Conservation (phyloP, 1,140 invertebrate genomes). For the Artemia franciscana region DNA sequence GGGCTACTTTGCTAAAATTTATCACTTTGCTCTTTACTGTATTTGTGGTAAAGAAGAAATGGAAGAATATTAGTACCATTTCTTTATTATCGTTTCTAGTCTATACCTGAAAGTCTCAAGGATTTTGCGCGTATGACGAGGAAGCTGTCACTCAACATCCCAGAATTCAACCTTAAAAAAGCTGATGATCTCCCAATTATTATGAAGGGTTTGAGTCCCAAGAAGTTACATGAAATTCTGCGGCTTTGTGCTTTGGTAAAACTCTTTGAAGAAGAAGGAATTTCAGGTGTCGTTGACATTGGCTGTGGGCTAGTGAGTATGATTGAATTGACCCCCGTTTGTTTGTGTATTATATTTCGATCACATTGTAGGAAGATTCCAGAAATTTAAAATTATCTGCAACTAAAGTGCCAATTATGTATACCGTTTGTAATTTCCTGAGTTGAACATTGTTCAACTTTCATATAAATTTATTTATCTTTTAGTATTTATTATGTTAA, state of each 20-base stretch:
- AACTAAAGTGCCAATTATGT: too few species aligned
- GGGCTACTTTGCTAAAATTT: too few species aligned
- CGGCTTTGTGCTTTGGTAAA: constrained; percentile 16
- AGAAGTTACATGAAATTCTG: constrained; percentile 22
- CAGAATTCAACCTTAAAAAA: neutral
- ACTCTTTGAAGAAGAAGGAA: constrained; percentile 18
- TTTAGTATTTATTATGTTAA: too few species aligned
- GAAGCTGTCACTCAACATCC: neutral
- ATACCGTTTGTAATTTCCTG: too few species aligned
- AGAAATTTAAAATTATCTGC: too few species aligned
- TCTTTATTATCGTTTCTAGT: neutral
- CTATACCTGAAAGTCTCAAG: neutral
- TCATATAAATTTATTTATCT: too few species aligned
- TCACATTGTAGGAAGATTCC: too few species aligned
- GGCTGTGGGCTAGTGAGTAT: constrained; percentile 45
- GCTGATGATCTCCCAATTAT: too few species aligned
- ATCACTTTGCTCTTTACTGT: too few species aligned
- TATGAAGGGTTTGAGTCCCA: constrained; percentile 20
- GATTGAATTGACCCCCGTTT: neutral
- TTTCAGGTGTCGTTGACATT: constrained; percentile 42
- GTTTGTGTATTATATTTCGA: constrained; percentile 2
- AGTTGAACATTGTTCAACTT: too few species aligned
- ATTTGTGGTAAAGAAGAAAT: too few species aligned
- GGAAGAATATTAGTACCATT: too few species aligned
- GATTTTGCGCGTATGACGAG: neutral